phyloP scores from a whole-genome alignment of 2,888 invertebrate species.

The Drosophila austrosaltans region DNA sequence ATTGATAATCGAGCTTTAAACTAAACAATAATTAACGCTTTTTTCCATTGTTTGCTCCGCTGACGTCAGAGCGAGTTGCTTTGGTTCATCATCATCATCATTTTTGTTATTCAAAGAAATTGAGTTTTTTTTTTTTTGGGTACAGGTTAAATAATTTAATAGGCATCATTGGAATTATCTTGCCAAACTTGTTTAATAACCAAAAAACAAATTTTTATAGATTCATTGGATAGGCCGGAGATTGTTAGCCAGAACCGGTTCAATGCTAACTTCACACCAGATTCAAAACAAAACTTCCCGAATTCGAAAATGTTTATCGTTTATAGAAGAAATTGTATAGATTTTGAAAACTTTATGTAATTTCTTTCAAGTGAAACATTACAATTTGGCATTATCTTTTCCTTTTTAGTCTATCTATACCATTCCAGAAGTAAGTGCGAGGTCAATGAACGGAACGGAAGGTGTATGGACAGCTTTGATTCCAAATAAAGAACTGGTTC shows the following conservation, averaged over 20 bases:
- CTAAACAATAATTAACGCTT: constrained; percentile 74
- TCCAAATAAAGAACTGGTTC: background rate
- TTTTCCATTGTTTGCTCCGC: constrained; percentile 33
- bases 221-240: background rate
- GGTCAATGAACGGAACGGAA: too few species aligned
- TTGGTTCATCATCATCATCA: background rate
- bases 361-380: too few species aligned
- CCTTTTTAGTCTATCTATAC: too few species aligned
- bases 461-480: background rate
- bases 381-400: too few species aligned
- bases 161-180: background rate
- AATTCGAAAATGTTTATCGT: background rate
- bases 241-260: background rate
- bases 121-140: constrained; percentile 33
- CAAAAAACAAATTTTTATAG: background rate
- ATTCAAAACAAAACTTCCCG: background rate
- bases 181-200: constrained; percentile 35
- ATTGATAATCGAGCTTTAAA: constrained; percentile 73
- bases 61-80: constrained; percentile 19
- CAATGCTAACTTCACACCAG: background rate
- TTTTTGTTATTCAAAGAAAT: constrained; percentile 42
- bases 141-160: constrained; percentile 45
- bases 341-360: too few species aligned
- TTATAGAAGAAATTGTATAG: too few species aligned
- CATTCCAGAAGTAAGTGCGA: too few species aligned